Conservation (phyloP, 2,113 vertebrate species). For the Bombycilla garrulus region DNA sequence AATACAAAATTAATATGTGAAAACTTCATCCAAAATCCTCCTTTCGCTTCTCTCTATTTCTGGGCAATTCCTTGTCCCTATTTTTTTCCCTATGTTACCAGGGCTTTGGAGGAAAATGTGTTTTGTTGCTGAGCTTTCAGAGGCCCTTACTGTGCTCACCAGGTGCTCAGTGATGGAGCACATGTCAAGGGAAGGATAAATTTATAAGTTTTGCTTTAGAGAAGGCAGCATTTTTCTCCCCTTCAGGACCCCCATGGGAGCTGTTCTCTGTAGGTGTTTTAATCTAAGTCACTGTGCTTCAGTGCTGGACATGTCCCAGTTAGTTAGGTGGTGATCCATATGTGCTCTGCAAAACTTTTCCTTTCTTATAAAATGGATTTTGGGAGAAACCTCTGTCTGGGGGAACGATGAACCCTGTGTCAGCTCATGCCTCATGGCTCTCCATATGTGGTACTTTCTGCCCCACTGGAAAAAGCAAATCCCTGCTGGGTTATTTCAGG, state of each 20-base stretch:
- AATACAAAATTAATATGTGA: background rate
- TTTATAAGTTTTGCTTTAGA: background rate
- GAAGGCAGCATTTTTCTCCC: background rate
- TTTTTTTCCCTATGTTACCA: background rate
- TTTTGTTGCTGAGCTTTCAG: background rate
- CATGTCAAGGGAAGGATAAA: background rate
- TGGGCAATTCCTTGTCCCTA: background rate
- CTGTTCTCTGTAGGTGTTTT: background rate
- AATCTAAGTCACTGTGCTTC: background rate
- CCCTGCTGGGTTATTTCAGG: background rate
- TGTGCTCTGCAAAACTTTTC: background rate
- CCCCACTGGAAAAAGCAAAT: background rate
- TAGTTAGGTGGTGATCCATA: background rate
- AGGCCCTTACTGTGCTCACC: background rate
- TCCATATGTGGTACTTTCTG: background rate
- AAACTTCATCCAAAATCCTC: background rate
- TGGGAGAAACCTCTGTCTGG: background rate
- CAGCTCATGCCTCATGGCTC: background rate
- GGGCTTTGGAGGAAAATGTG: background rate
- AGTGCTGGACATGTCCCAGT: background rate
- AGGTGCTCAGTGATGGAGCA: background rate
- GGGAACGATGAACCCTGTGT: background rate
- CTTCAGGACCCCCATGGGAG: background rate
- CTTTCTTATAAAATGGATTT: fast-evolving
- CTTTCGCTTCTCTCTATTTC: background rate